Percentiles rank a stretch among this genome's conserved stretches.
Evolutionary conservation across 30 jellyfish, hydroid and myxozoan genomes (phyloP).

Genomic region (Chironex yamaguchii): DNA sequence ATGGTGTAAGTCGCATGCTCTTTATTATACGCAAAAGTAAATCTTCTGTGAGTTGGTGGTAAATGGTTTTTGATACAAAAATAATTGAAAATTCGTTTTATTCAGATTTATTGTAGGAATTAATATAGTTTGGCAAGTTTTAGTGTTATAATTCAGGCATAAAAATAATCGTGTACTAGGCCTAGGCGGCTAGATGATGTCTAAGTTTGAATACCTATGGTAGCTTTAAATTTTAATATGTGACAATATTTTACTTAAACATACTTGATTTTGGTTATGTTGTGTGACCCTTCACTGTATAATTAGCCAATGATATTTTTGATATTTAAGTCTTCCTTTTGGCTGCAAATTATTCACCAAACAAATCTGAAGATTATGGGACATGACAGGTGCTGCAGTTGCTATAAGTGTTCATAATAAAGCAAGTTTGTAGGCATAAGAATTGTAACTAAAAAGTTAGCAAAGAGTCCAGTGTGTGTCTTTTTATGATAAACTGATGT

Average conservation of each 20-base stretch:
- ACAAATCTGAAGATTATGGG: slow-evolving; percentile 16
- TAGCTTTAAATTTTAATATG: background rate
- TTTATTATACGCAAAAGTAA: slow-evolving; percentile 6
- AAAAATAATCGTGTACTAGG: slow-evolving; percentile 8
- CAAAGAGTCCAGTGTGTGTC: too few species aligned
- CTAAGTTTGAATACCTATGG: background rate
- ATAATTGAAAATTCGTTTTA: background rate
- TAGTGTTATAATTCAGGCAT: background rate
- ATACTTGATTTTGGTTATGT: background rate
- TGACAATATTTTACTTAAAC: background rate
- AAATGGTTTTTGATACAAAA: background rate
- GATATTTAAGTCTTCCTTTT: background rate
- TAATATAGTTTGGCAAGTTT: slow-evolving; percentile 2
- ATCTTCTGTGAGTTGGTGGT: background rate
- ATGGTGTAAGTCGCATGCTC: slow-evolving; percentile 20
- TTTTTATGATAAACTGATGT: too few species aligned
- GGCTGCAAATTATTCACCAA: background rate
- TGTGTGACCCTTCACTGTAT: background rate
- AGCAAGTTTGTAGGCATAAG: too few species aligned
- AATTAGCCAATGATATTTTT: background rate
- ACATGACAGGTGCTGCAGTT: slow-evolving; percentile 43
- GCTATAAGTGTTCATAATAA: too few species aligned
- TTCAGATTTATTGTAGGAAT: background rate
- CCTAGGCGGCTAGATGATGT: background rate
- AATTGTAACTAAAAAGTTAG: too few species aligned